Base-by-base conservation (phyloP, 2,797 vertebrate genomes). In the Crocodylus rhombifer region DNA sequence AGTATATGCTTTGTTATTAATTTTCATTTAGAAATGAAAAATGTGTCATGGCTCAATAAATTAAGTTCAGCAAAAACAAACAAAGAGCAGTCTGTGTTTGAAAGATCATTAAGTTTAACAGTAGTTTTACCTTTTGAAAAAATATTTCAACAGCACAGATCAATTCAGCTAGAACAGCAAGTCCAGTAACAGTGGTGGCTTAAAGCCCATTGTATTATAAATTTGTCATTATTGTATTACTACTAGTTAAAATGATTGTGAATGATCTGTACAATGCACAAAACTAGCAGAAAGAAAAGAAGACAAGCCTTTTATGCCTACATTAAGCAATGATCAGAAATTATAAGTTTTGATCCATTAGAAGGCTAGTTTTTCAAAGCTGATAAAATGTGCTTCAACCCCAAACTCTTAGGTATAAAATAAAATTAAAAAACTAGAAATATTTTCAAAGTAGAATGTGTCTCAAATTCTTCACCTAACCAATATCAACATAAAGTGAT, bases 11-110 rank as follows among this genome's bases (percentile, higher is more conserved):
- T 81, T 57, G 62, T 63, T 84, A 61, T 60, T 87, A 73, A 17
- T 76, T 95, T 82, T 83, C 71, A 77, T 87, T 89, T 87, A 90
- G 64, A 71, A 65, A 63, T 42, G 10, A 64, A 23, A 89, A 71
- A 75, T 76, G 55, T 71, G 71, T 76, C 56, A 78, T 84, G 51
- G n/a, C 57, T 90, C 58, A 73, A 84, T 61, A 88, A 81, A 88
- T 42, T 78, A 62, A 90, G 23, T 78, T 81, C 69, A 58, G 80
- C 42, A 78, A 86, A 91, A 56, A 23, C 18, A 82, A 42, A 42
- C 10, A 78, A 90, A 88, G 9, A 69, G 64, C 77, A 84, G 77
- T 77, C 56, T 63, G 26, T 75, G 55, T 88, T 80, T 91, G 63
- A 75, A 83, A 62, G 60, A 33, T 25, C 83, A 84, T 55, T 75